These are phyloP conservation scores for Ephestia elutella DNA, from an alignment of 1,140 invertebrate genomes.

Conservation along the genomic window DNA sequence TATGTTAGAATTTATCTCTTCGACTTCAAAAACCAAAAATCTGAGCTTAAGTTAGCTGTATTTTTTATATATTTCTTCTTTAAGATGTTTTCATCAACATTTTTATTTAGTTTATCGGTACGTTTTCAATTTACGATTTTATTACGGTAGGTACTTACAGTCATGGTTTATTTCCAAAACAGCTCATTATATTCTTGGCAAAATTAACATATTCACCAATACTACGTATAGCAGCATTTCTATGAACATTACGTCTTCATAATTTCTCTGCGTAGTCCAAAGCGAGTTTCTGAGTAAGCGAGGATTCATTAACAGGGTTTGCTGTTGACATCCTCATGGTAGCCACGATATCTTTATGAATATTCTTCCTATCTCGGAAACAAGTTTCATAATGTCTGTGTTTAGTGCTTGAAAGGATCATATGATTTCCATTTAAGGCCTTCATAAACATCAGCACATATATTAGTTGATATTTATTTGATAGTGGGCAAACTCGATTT, in stretches of 20 bases:
- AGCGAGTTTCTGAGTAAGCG: not conserved
- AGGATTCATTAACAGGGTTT: not conserved
- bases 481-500: conserved; percentile 1
- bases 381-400: conserved; percentile 3
- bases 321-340: not conserved
- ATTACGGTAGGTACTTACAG: too few species aligned
- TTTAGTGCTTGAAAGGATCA: not conserved
- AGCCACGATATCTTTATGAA: conserved; percentile 1
- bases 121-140: too few species aligned
- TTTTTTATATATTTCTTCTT: too few species aligned
- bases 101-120: too few species aligned
- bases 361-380: not conserved
- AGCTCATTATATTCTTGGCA: too few species aligned
- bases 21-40: too few species aligned
- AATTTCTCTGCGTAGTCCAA: not conserved
- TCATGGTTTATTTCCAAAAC: too few species aligned
- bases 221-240: not conserved
- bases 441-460: not conserved
- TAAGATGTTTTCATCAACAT: too few species aligned
- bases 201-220: too few species aligned
- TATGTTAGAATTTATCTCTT: too few species aligned
- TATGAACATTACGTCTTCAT: not conserved
- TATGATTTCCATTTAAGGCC: conserved; percentile 1
- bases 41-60: too few species aligned
- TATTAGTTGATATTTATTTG: not conserved